Evolutionary conservation across 37 sponge, comb jelly and placozoan genomes (phyloP), one percentile per base, ranked within the genome.

Genomic region (Axinella damicornis): DNA sequence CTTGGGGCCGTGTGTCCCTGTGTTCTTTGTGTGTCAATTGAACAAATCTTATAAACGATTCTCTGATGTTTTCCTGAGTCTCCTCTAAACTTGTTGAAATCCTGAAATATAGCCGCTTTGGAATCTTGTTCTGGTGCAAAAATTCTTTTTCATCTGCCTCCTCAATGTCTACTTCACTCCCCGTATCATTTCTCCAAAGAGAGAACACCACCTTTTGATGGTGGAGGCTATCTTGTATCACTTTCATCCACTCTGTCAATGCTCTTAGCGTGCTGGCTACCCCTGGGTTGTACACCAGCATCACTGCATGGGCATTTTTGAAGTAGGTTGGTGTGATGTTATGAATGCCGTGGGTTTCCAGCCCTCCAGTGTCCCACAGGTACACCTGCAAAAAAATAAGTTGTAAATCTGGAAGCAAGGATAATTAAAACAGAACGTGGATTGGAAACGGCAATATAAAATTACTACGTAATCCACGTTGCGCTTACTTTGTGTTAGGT

Each of bases 321-420:
- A 53, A 89, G 66, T 89, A 89, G 78, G 66, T 82, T 27, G 83
- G 54, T 30, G 89, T 82, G 73, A 89, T 82, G 9, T 46, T 46
- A 4, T 46, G 46, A 27, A 73, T 69, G 28, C 55, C 76, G 22
- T 85, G 52, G 2, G 69, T 56, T 56, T 85, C 85, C 34, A 76
- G 60, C 0, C 85, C 85, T 21, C 85, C 85, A 22, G 89, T 89
- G 70, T 89, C 89, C 89, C 89, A 89, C n/a, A 89, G 24, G 39
- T 38, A 77, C 34, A 89, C 77, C 89, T 89, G 62, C 4, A n/a
- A 59, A 17, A 53, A 74, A 53, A 53, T 11, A 25, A 27, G 2
- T 2, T 61, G 12, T 61, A 11, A n/a, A n/a, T n/a, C n/a, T n/a
- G n/a, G n/a, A n/a, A n/a, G n/a, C n/a, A n/a, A n/a, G n/a, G n/a